Conservation (phyloP, 1,140 invertebrate genomes). For the Harlomillsia oculata region DNA sequence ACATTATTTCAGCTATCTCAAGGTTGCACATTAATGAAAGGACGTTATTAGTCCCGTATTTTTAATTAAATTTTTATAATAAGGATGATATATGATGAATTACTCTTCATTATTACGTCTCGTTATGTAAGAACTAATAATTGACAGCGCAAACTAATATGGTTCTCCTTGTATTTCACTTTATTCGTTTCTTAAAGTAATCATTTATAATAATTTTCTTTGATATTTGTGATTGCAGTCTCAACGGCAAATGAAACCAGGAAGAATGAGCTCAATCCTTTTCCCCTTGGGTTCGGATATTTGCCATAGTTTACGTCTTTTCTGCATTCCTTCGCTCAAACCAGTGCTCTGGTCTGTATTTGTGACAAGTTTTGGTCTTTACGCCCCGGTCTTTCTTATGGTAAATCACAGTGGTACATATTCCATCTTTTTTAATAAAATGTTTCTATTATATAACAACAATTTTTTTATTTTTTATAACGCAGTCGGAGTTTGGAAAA, state of each 20-base stretch:
- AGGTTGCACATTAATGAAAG: no score
- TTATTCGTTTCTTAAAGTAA: no score
- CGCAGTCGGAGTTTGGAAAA: constrained; percentile 32
- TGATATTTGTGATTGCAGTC: no score
- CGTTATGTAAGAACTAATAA: no score
- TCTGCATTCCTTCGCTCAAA: constrained; percentile 33
- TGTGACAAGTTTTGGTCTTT: constrained; percentile 32
- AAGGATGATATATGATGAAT: no score
- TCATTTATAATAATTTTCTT: no score
- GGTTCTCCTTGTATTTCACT: no score
- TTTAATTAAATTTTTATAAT: no score
- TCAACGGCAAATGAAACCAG: constrained; percentile 10
- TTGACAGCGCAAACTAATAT: no score
- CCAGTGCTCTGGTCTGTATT: constrained; percentile 32
- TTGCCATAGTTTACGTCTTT: constrained; percentile 33
- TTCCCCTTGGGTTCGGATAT: constrained; percentile 31
- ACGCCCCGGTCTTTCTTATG: constrained; percentile 35
- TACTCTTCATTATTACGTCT: no score
- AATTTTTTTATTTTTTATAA: constrained; percentile 2
- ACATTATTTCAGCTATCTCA: no score
- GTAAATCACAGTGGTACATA: constrained; percentile 8
- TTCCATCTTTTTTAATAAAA: neutral
- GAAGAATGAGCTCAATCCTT: constrained; percentile 1
- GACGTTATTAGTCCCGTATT: no score
- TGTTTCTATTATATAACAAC: neutral